Evolutionary conservation across 2,113 vertebrate species (phyloP), one percentile per base, ranked within the genome.

Genomic region (Chaetura pelagica): DNA sequence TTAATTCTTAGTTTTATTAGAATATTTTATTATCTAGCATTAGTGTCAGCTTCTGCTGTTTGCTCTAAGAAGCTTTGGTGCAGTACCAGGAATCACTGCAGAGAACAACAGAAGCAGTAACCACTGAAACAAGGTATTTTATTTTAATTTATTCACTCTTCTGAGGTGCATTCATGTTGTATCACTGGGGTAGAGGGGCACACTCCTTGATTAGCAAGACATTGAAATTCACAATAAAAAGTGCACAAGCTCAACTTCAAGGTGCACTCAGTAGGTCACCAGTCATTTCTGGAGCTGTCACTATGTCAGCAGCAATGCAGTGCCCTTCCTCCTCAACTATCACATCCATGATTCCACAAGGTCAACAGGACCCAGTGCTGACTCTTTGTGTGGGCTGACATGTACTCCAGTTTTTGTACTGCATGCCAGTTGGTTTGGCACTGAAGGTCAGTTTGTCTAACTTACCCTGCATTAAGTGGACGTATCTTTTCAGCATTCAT

Each of bases 301-400:
- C 44, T 69, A 46, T 52, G 68, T 32, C 75, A 88, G 42, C 48
- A 83, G 34, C 48, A 40, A 1, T 2, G 2, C 12, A 2, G 15
- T 15, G 15, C 40, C 9, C 35, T 80, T 69, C 59, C 12, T 80
- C 13, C 20, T 73, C 34, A 10, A 62, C 55, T 34, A 0, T 83
- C 44, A 12, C 34, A 51, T 42, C 34, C 8, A 1, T 71, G 74
- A 27, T 44, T 44, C 23, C 22, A 32, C 20, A 19, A 71, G 48
- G 69, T 78, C 78, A 87, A 38, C 14, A 78, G 78, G 24, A 58
- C 35, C 18, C 30, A 10, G 21, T 3, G 1, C 68, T 32, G 35
- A 27, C n/a, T 74, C 49, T 64, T 57, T 19, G 5, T 40, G 38
- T 0, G 0, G 27, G 22, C 27, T 84, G 52, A 42, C 35, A 1